These are phyloP conservation scores for Apodemus speciosus DNA, from an alignment of 2,113 vertebrate genomes.

Conservation along the genomic window DNA sequence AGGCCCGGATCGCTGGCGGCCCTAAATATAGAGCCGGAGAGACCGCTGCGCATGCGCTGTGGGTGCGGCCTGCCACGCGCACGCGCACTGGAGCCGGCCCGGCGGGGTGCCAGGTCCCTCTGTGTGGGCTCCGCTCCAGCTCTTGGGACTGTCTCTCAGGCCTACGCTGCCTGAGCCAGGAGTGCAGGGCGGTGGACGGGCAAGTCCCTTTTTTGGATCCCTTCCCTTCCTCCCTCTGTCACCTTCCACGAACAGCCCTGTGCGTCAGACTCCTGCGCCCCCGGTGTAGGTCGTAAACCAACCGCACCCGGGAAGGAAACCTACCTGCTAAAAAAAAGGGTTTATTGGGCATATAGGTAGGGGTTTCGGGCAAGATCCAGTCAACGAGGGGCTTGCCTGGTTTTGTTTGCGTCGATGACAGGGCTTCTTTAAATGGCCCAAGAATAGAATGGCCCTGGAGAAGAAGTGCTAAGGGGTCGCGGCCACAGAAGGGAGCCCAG, in stretches of 20 bases:
- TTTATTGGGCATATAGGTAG: background rate
- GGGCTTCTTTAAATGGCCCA: too few relatives aligned
- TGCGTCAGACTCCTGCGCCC: background rate
- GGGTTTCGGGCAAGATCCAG: background rate
- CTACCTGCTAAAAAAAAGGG: background rate
- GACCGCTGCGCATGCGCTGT: conserved; percentile 44
- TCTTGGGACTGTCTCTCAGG: too few relatives aligned
- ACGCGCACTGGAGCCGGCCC: background rate
- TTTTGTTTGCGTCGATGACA: background rate
- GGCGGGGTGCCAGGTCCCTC: accelerated
- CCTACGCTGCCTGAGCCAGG: accelerated
- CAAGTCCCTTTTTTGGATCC: background rate
- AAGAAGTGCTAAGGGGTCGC: background rate
- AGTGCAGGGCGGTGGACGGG: accelerated
- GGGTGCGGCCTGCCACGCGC: conserved; percentile 37
- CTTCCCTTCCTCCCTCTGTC: too few relatives aligned
- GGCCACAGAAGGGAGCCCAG: background rate
- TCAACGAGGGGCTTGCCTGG: background rate
- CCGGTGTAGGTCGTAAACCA: background rate
- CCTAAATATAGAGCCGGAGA: conserved; percentile 51
- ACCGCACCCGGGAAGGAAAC: background rate
- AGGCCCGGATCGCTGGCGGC: background rate
- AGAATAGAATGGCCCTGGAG: background rate
- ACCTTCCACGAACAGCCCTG: background rate
- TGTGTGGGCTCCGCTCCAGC: accelerated